These are phyloP conservation scores for Luperina nickerlii DNA, from an alignment of 2,888 invertebrate species.

Conservation along the genomic window DNA sequence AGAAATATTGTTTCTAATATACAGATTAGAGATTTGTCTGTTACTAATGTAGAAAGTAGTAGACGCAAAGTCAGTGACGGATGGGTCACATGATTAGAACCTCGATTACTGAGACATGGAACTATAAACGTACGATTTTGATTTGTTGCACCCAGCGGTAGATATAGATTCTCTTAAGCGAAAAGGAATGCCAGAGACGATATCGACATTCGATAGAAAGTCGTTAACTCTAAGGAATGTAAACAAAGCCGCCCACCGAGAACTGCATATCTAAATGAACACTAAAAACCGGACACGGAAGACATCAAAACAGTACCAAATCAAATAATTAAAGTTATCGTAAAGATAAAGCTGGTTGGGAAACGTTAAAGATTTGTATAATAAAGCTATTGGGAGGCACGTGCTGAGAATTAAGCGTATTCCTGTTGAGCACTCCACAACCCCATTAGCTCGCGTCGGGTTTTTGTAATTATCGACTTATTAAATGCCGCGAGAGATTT, in stretches of 20 bases:
- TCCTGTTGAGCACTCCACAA: conserved; percentile 68
- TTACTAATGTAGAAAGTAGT: conserved; percentile 82
- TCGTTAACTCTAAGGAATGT: conserved; percentile 71
- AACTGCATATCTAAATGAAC: conserved; percentile 77
- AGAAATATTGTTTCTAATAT: conserved; percentile 85
- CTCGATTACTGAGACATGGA: conserved; percentile 70
- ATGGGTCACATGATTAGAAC: conserved; percentile 75
- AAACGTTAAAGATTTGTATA: conserved; percentile 83
- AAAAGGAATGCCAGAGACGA: conserved; percentile 49
- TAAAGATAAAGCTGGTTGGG: conserved; percentile 78
- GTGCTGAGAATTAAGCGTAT: conserved; percentile 81
- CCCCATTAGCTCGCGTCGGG: conserved; percentile 75
- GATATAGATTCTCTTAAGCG: conserved; percentile 54
- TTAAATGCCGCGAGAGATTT: conserved; percentile 82
- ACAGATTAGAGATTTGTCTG: conserved; percentile 82
- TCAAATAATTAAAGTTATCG: conserved; percentile 84
- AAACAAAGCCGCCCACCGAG: conserved; percentile 80
- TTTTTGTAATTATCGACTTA: conserved; percentile 85
- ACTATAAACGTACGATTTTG: conserved; percentile 65
- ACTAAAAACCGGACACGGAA: conserved; percentile 80
- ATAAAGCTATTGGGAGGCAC: conserved; percentile 84
- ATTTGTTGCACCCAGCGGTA: conserved; percentile 51
- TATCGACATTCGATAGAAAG: conserved; percentile 66
- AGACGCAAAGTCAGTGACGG: conserved; percentile 76
- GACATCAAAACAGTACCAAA: conserved; percentile 80